These are phyloP conservation scores for Tetragonisca angustula DNA, from an alignment of 2,888 invertebrate genomes.

Conservation along the genomic window DNA sequence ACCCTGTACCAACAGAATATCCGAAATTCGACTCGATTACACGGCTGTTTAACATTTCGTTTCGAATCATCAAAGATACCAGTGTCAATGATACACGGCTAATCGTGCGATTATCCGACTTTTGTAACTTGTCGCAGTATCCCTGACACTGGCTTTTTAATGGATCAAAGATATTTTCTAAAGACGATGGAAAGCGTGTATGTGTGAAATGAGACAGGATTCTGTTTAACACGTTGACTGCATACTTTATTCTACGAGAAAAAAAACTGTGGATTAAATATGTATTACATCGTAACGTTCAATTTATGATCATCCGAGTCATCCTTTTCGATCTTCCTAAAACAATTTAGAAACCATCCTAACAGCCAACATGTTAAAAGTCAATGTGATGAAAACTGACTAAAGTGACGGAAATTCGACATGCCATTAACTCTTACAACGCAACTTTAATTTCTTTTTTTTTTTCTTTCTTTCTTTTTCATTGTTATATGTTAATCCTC, in stretches of 20 bases:
- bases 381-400: background rate
- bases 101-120: background rate
- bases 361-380: background rate
- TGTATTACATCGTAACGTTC: too few species aligned
- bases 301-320: too few species aligned
- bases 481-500: too few species aligned
- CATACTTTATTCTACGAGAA: too few species aligned
- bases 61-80: background rate
- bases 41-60: constrained; percentile 56
- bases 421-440: constrained; percentile 20
- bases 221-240: background rate
- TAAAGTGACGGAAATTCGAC: constrained; percentile 11
- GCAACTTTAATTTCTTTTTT: background rate
- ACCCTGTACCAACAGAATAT: constrained; percentile 87
- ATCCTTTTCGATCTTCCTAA: too few species aligned
- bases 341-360: too few species aligned
- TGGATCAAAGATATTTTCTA: background rate
- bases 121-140: background rate
- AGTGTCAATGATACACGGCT: constrained; percentile 7
- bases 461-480: too few species aligned
- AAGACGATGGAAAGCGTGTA: constrained; percentile 29
- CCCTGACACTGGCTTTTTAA: constrained; percentile 21
- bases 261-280: too few species aligned
- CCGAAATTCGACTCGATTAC: constrained; percentile 79
- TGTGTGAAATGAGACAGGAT: constrained; percentile 4